phyloP scores from a whole-genome alignment of 2,797 vertebrate genomes.

The Arctocebus calabarensis region DNA sequence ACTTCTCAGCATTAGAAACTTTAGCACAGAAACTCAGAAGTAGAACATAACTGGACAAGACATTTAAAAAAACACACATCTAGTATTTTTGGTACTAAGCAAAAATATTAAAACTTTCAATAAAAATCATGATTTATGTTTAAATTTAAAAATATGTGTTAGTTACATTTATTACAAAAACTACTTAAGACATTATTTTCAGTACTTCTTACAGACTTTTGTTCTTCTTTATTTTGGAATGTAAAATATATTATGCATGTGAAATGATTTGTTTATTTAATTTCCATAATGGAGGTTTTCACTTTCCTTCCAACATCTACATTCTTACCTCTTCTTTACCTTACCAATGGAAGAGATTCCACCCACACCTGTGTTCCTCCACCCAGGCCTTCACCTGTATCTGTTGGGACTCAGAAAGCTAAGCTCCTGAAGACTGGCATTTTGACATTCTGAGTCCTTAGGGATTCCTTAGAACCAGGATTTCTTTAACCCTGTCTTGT shows the following conservation, averaged over 20 bases:
- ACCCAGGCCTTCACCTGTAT: neutral
- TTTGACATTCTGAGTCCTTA: neutral
- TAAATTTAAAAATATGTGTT: neutral
- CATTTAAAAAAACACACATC: neutral
- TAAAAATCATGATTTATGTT: neutral
- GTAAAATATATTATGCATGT: neutral
- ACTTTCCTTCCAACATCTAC: neutral
- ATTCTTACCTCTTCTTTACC: neutral
- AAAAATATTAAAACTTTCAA: neutral
- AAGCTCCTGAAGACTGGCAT: neutral
- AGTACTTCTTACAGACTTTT: neutral
- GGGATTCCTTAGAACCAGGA: neutral
- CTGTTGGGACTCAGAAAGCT: neutral
- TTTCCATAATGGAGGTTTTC: neutral
- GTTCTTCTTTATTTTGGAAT: neutral
- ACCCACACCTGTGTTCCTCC: neutral
- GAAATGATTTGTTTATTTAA: neutral
- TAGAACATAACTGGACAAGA: neutral
- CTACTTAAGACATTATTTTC: neutral
- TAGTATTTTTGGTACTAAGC: neutral
- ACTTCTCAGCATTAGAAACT: neutral
- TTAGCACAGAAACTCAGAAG: neutral
- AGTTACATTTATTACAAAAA: neutral
- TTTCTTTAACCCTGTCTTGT: neutral
- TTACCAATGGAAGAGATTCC: neutral